Percentiles rank a stretch among this genome's conserved stretches.
Evolutionary conservation across 2,113 vertebrate species (phyloP).

Genomic region (Hiodon alosoides): DNA sequence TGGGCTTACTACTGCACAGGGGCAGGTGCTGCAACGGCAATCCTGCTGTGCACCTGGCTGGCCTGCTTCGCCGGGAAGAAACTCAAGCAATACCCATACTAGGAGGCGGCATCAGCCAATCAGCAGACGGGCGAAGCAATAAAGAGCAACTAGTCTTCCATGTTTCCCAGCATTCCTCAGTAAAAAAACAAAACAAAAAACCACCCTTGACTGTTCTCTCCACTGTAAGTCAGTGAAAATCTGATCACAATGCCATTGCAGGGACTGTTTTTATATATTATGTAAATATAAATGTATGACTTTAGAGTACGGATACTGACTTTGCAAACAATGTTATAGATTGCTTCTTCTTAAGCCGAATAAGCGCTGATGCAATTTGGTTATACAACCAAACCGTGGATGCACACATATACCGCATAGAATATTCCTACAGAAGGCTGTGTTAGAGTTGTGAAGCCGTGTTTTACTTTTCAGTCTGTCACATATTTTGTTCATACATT

Average conservation of each 20-base stretch:
- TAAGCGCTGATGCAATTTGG: background rate
- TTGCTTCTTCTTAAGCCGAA: background rate
- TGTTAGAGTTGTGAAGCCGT: background rate
- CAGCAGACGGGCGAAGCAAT: background rate
- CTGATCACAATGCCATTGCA: slow-evolving; percentile 45
- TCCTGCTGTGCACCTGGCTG: slow-evolving; percentile 91
- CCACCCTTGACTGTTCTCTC: slow-evolving; percentile 23
- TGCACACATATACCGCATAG: background rate
- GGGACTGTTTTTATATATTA: slow-evolving; percentile 53
- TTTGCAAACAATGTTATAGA: slow-evolving; percentile 14
- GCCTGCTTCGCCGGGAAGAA: slow-evolving; percentile 95
- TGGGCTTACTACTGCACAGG: slow-evolving; percentile 96
- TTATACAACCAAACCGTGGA: background rate
- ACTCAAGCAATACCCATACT: slow-evolving; percentile 96
- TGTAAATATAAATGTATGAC: slow-evolving; percentile 37
- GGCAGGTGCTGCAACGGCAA: slow-evolving; percentile 71
- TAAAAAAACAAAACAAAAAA: background rate
- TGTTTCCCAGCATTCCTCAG: slow-evolving; percentile 14
- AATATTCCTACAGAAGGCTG: background rate
- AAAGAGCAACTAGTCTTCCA: background rate
- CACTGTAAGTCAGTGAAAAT: slow-evolving; percentile 43
- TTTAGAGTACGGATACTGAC: slow-evolving; percentile 26
- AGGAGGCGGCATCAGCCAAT: slow-evolving; percentile 28
- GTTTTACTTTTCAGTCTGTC: no score
- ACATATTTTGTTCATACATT: no score